Evolutionary conservation across 2,797 vertebrate genomes (phyloP), one percentile per base, ranked within the genome.

Genomic region (Erethizon dorsatum): DNA sequence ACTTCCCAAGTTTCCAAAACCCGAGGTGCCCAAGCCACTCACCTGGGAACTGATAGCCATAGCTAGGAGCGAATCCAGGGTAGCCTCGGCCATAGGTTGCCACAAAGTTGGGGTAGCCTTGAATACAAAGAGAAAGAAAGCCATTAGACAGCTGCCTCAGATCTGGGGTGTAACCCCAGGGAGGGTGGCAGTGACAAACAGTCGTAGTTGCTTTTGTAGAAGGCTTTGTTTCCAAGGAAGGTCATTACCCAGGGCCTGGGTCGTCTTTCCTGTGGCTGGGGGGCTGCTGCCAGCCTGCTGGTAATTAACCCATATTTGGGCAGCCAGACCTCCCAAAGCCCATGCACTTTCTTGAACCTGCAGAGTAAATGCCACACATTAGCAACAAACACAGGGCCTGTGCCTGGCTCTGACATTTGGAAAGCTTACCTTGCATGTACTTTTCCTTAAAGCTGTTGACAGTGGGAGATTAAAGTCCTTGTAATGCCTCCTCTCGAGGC

Each of bases 21-120:
- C 69, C 47, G 0, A 2, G 41, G 69, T 71, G 50, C 69, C 61
- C 83, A 79, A 91, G 4, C 97, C 98, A 99, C 99, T 95, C 99
- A 99, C 99, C 99, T 98, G 99, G 99, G 98, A 99, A 99, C 98
- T 99, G 99, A 98, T 99, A 99, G 98, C 99, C 99, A 98, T 99
- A 99, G 99, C 99, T 99, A 78, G 99, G 99, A 98, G 99, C 99
- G 97, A 99, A 99, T 99, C 99, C 99, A 94, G 99, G 99, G 98
- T 99, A 99, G 99, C 99, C 99, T 88, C 99, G 99, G 98, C 99
- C 99, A 52, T 99, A 99, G 1, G 99, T 99, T 83, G 99, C 99
- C 98, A 99, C 99, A 97, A 99, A 99, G 99, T 99, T 99, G 77
- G 99, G 99, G 98, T 99, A 99, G 99, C 99, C 99, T 99, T 98